Percentiles rank a stretch among this genome's conserved stretches.
Conservation (phyloP, 2,797 vertebrate species). For the Lerista edwardsae region DNA sequence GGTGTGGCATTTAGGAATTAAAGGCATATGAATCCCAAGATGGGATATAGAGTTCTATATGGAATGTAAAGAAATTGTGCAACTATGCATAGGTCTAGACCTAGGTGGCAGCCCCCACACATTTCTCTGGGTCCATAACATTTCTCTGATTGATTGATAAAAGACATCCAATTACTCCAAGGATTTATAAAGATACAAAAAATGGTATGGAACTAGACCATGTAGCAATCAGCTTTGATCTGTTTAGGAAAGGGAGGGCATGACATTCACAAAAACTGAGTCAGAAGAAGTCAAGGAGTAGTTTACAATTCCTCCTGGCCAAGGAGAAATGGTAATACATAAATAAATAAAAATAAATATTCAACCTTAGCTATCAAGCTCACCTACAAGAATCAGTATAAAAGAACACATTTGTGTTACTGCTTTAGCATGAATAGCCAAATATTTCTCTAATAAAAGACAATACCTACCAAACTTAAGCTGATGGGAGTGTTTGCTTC, state of each 20-base stretch:
- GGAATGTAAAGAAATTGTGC: not conserved
- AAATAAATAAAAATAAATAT: not conserved
- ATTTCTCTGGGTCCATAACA: not conserved
- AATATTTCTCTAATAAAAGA: not conserved
- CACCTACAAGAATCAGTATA: constrained; percentile 9
- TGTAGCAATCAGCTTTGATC: not conserved
- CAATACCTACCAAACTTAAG: constrained; percentile 91
- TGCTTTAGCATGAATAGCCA: not conserved
- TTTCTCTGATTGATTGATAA: no score
- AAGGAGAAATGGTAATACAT: not conserved
- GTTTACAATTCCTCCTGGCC: not conserved
- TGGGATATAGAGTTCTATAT: not conserved
- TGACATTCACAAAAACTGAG: not conserved
- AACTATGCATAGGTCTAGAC: not conserved
- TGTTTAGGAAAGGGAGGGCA: not conserved
- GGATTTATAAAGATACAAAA: not conserved
- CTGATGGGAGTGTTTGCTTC: constrained; percentile 90
- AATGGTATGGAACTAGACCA: not conserved
- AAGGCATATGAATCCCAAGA: not conserved
- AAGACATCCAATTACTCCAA: not conserved
- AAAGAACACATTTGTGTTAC: not conserved
- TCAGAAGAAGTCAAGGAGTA: not conserved
- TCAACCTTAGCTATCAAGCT: constrained; percentile 19
- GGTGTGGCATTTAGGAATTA: not conserved
- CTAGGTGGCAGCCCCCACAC: not conserved